Percentiles rank a stretch among this genome's conserved stretches.
These are phyloP conservation scores for Anastrepha ludens DNA, from an alignment of 1,140 invertebrate species.

Conservation along the genomic window DNA sequence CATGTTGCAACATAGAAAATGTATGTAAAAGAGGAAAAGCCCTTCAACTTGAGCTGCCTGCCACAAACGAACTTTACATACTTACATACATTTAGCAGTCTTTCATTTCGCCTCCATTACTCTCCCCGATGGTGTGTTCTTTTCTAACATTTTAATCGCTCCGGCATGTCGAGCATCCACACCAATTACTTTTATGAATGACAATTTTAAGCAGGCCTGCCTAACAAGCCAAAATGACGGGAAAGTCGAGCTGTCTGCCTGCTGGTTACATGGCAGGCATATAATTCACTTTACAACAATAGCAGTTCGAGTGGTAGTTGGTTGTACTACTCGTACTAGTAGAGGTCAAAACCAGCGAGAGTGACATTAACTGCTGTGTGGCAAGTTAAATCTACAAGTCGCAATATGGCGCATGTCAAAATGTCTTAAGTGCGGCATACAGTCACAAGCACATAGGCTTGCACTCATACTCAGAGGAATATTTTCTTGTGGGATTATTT, in stretches of 20 bases:
- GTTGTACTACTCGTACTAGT: conserved; percentile 4
- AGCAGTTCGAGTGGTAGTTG: background rate
- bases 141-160: conserved; percentile 48
- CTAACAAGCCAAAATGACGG: conserved; percentile 1
- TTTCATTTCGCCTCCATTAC: background rate
- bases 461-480: too few species aligned
- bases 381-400: conserved; percentile 33
- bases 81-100: background rate
- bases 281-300: conserved; percentile 18
- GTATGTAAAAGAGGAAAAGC: background rate
- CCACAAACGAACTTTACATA: background rate
- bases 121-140: background rate
- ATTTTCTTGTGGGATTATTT: too few species aligned
- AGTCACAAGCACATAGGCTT: too few species aligned
- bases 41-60: background rate
- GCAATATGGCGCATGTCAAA: conserved; percentile 26
- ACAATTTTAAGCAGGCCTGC: conserved; percentile 50
- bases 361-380: conserved; percentile 43
- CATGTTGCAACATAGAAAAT: background rate
- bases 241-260: conserved; percentile 33
- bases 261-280: background rate
- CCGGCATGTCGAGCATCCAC: conserved; percentile 22
- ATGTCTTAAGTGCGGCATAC: background rate
- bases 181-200: conserved; percentile 54
- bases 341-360: conserved; percentile 23